phyloP scores from a whole-genome alignment of 2,888 invertebrate genomes.

The Macrophya alboannulata region DNA sequence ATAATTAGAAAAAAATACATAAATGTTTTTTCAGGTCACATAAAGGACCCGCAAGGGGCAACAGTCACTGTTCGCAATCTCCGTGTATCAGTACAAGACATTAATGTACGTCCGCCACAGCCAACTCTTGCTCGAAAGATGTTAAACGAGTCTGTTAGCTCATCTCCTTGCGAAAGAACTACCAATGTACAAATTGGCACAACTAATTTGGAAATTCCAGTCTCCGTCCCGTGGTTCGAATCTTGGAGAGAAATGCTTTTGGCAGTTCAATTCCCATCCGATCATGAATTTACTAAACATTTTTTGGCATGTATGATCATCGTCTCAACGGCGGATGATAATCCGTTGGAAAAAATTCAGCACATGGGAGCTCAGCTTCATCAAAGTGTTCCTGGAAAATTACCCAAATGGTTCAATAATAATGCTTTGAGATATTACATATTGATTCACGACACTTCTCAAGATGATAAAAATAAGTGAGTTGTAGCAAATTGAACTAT shows the following conservation, averaged over 20 bases:
- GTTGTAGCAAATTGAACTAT: slow-evolving; percentile 68
- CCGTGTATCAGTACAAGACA: slow-evolving; percentile 90
- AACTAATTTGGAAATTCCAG: slow-evolving; percentile 86
- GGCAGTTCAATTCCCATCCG: slow-evolving; percentile 93
- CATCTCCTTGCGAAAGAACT: slow-evolving; percentile 82
- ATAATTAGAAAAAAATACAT: not conserved
- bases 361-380: slow-evolving; percentile 91
- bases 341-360: slow-evolving; percentile 92
- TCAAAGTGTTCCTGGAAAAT: slow-evolving; percentile 89
- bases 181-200: slow-evolving; percentile 83
- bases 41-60: slow-evolving; percentile 91
- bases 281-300: slow-evolving; percentile 98
- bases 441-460: slow-evolving; percentile 91
- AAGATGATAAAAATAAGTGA: slow-evolving; percentile 89
- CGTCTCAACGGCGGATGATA: slow-evolving; percentile 87
- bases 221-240: slow-evolving; percentile 96
- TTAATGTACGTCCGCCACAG: slow-evolving; percentile 91
- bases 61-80: slow-evolving; percentile 88
- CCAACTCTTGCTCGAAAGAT: slow-evolving; percentile 92
- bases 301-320: slow-evolving; percentile 92
- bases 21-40: slow-evolving; percentile 85
- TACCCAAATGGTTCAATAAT: slow-evolving; percentile 91
- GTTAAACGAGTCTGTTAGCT: slow-evolving; percentile 91
- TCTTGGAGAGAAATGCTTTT: slow-evolving; percentile 96
- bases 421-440: slow-evolving; percentile 94